Base-by-base conservation (phyloP, 2,888 invertebrate species). In the Drosophila merina region DNA sequence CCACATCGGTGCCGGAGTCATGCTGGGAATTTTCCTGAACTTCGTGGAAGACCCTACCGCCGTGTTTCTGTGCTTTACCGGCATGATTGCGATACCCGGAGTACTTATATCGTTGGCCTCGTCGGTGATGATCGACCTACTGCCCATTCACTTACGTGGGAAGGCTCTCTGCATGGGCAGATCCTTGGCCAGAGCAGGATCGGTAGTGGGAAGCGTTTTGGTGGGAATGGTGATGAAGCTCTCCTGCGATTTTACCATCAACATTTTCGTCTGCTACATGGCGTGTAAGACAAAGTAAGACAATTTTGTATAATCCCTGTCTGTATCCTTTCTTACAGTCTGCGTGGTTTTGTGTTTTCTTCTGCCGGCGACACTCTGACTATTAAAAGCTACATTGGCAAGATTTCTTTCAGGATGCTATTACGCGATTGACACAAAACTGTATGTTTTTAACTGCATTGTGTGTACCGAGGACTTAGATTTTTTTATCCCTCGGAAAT, bases 101-200 rank as follows among this genome's bases (percentile, higher is more conserved):
- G 59, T 59, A 3, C 40, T 67, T 14, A 45, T 70, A 20, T 12
- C 49, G 0, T 33, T 57, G 49, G 44, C 42, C 9, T 1, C 44
- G 4, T 57, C 68, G 0, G 54, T 47, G 3, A 14, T 71, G 10
- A 30, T 68, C 0, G 57, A 57, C 14, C 12, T 4, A 7, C 20
- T 71, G 7, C 60, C 68, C 12, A 36, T 54, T 20, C 31, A 68
- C 3, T 12, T 71, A 38, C 60, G 57, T 0, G 71, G 51, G 4
- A 60, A 57, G 28, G 60, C 60, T 0, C n/a, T 71, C 10, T 48
- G 51, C 28, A 6, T 59, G 33, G 20, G 45, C 1, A 28, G 47
- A 1, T 51, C 64, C 1, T 0, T 70, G 2, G 54, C 51, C 1
- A 38, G 70, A 0, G 0, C 47, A 3, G 70, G 70, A 12, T 45